Conservation (phyloP, 1,140 invertebrate genomes). For the Sinonovacula constricta region DNA sequence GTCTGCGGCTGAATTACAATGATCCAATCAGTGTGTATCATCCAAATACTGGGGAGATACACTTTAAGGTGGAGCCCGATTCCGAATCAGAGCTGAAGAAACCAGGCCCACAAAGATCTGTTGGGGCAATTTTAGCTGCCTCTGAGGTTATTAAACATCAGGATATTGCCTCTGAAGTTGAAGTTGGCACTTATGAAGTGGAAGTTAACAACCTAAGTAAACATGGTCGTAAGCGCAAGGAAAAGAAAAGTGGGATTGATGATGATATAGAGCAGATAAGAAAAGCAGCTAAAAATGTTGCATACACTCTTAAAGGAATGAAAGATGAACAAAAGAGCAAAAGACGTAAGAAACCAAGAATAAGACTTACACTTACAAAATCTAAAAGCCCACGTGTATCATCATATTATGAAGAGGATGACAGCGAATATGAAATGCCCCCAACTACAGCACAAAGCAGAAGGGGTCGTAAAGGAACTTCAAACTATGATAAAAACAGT, state of each 20-base stretch:
- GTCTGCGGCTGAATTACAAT: slow-evolving; percentile 22
- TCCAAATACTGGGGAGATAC: slow-evolving; percentile 45
- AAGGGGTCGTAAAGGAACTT: slow-evolving; percentile 27
- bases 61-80: slow-evolving; percentile 26
- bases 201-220: slow-evolving; percentile 31
- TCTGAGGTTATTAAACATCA: slow-evolving; percentile 50
- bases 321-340: slow-evolving; percentile 31
- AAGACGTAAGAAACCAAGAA: slow-evolving; percentile 39
- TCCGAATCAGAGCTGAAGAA: slow-evolving; percentile 26
- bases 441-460: slow-evolving; percentile 10
- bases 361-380: slow-evolving; percentile 38
- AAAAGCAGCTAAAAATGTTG: slow-evolving; percentile 47
- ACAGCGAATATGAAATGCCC: slow-evolving; percentile 30
- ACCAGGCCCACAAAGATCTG: slow-evolving; percentile 27
- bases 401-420: background rate
- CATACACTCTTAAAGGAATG: slow-evolving; percentile 42
- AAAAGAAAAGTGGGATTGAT: slow-evolving; percentile 38
- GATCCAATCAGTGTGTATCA: slow-evolving; percentile 49
- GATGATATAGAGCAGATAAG: slow-evolving; percentile 51
- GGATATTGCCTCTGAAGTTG: slow-evolving; percentile 49
- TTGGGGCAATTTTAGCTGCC: slow-evolving; percentile 46
- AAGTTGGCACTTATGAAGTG: slow-evolving; percentile 49
- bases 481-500: background rate
- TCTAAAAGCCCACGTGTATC: slow-evolving; percentile 11
- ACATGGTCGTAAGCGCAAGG: slow-evolving; percentile 20